These are phyloP conservation scores for Diarsia mendica DNA, from an alignment of 2,888 invertebrate genomes.

Conservation along the genomic window DNA sequence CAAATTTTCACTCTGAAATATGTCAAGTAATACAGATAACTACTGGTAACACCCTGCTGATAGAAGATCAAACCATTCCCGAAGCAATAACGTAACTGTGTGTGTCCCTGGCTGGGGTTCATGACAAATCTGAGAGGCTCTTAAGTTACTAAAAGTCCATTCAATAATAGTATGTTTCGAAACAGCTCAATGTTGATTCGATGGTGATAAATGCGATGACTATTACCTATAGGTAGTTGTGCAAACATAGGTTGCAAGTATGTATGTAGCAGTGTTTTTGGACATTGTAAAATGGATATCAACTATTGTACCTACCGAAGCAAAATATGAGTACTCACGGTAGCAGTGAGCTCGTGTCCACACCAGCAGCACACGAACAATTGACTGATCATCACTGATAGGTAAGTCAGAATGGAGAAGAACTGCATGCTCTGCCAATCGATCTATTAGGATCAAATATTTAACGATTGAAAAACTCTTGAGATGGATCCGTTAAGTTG, in stretches of 20 bases:
- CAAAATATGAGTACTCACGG: slow-evolving; percentile 55
- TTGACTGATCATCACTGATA: slow-evolving; percentile 88
- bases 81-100: neutral
- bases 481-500: neutral
- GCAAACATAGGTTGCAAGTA: neutral
- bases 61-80: neutral
- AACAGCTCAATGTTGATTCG: neutral
- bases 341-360: slow-evolving; percentile 88
- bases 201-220: neutral
- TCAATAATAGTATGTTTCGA: neutral
- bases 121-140: too few relatives aligned
- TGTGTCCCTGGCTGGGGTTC: neutral
- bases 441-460: slow-evolving; percentile 67
- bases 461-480: neutral
- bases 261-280: too few relatives aligned
- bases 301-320: neutral
- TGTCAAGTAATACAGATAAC: neutral
- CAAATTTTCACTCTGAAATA: slow-evolving; percentile 82
- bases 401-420: slow-evolving; percentile 80
- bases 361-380: slow-evolving; percentile 89
- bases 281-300: neutral
- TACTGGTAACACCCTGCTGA: too few relatives aligned
- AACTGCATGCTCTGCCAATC: slow-evolving; percentile 86
- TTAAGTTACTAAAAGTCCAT: neutral
- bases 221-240: neutral